These are phyloP conservation scores for Platorchestia sp. DNA, from an alignment of 1,140 invertebrate genomes.

Conservation along the genomic window DNA sequence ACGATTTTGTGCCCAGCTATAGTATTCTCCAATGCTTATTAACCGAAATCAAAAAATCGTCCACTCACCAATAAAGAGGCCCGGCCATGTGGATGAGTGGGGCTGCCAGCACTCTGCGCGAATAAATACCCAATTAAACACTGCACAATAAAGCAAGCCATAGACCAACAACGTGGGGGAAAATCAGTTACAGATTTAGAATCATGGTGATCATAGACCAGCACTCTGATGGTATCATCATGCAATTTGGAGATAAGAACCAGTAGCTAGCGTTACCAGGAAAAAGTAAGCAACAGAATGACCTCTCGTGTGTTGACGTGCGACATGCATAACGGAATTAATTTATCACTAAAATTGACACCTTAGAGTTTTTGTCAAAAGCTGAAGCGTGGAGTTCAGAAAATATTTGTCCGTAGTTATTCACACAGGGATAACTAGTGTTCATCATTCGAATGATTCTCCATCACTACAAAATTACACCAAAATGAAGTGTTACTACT, in stretches of 20 bases:
- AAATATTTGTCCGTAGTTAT: background rate
- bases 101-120: no score
- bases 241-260: background rate
- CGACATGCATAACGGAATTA: background rate
- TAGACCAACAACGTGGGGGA: no score
- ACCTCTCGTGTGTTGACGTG: background rate
- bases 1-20: no score
- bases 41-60: no score
- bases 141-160: no score
- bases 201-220: conserved; percentile 39
- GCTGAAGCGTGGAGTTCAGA: background rate
- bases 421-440: background rate
- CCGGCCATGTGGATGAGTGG: no score
- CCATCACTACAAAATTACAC: background rate
- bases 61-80: no score
- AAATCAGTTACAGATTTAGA: conserved; percentile 3
- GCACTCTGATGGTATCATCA: conserved; percentile 15
- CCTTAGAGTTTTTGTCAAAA: background rate
- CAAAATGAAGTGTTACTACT: no score
- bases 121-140: no score
- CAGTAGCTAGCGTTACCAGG: no score
- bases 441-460: background rate
- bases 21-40: no score
- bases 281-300: background rate
- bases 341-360: background rate